Conservation (phyloP, 2,797 vertebrate species). For the Pygocentrus nattereri region DNA sequence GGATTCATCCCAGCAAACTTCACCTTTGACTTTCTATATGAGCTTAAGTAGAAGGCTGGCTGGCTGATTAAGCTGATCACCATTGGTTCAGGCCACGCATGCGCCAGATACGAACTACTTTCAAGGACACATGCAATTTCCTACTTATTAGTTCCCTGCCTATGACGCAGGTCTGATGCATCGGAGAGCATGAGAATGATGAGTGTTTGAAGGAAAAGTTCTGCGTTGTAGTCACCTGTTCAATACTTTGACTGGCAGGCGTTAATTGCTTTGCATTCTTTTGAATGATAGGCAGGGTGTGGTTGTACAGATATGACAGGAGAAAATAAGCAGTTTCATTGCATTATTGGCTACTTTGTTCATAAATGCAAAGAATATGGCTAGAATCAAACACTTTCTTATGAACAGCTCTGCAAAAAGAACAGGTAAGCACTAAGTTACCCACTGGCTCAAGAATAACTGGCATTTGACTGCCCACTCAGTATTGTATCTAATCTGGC, state of each 20-base stretch:
- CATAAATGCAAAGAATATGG: slow-evolving; percentile 25
- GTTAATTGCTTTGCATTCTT: slow-evolving; percentile 32
- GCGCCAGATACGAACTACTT: slow-evolving; percentile 75
- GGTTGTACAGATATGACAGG: slow-evolving; percentile 8
- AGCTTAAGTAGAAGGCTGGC: slow-evolving; percentile 76
- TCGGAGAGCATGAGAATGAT: neutral
- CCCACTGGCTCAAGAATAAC: neutral
- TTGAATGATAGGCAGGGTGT: slow-evolving; percentile 3
- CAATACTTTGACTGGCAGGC: slow-evolving; percentile 26
- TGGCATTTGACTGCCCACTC: slow-evolving; percentile 8
- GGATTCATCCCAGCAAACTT: slow-evolving; percentile 58
- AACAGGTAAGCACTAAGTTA: neutral
- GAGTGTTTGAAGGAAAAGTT: neutral
- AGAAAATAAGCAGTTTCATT: slow-evolving; percentile 26
- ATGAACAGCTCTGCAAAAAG: slow-evolving; percentile 33
- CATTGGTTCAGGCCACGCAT: slow-evolving; percentile 66
- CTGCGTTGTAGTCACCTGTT: neutral
- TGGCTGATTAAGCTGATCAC: slow-evolving; percentile 82
- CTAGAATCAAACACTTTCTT: slow-evolving; percentile 45
- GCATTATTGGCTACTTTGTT: slow-evolving; percentile 21
- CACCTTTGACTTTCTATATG: slow-evolving; percentile 72
- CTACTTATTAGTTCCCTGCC: slow-evolving; percentile 57
- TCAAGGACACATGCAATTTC: slow-evolving; percentile 78
- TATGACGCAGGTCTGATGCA: slow-evolving; percentile 39
- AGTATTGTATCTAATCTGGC: slow-evolving; percentile 2